Conservation (phyloP, 2,797 vertebrate genomes). For the Hemibagrus guttatus region DNA sequence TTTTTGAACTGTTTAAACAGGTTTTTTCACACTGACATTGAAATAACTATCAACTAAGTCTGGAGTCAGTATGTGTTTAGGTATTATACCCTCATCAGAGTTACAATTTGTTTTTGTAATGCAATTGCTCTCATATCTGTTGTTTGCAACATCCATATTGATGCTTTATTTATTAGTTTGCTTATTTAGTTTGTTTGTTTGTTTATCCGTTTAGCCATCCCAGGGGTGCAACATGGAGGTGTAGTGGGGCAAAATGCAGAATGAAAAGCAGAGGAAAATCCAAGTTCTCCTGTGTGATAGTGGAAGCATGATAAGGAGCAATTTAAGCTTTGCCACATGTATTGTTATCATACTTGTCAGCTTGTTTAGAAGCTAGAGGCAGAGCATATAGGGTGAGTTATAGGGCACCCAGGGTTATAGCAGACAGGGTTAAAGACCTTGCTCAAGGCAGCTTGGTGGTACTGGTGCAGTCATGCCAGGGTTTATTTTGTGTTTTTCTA, state of each 20-base stretch:
- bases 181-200: neutral
- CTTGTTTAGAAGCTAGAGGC: neutral
- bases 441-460: neutral
- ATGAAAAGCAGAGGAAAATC: slow-evolving; percentile 30
- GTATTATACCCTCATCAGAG: neutral
- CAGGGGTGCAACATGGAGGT: slow-evolving; percentile 1
- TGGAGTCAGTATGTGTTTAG: neutral
- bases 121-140: neutral
- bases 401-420: neutral
- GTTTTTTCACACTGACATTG: neutral
- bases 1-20: neutral
- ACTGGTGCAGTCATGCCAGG: neutral
- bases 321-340: neutral
- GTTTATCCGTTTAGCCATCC: neutral
- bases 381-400: neutral
- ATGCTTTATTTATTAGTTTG: slow-evolving; percentile 11
- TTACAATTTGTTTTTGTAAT: slow-evolving; percentile 2
- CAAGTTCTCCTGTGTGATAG: slow-evolving; percentile 10
- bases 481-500: neutral
- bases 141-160: neutral
- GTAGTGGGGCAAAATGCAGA: slow-evolving; percentile 11
- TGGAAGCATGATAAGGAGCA: slow-evolving; percentile 2
- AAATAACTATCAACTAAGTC: neutral
- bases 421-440: neutral
- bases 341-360: neutral